Evolutionary conservation across 53 echinoderm and acorn worm genomes (phyloP), one percentile per base, ranked within the genome.

Genomic region (Crossaster papposus): DNA sequence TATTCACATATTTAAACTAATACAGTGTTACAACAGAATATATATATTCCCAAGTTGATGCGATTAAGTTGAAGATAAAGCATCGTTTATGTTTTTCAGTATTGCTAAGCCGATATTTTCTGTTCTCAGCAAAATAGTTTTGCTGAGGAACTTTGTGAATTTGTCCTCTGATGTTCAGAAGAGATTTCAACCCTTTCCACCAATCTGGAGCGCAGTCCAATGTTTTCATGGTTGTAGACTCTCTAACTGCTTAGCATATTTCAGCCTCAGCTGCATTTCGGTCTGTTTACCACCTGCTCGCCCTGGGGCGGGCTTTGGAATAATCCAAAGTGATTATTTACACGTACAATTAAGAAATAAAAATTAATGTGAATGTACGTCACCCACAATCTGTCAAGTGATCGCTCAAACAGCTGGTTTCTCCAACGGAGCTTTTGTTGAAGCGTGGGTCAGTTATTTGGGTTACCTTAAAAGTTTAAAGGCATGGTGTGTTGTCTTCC

Each of bases 321-420:
- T 85, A 85, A 72, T 30, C 85, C 53, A 52, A 32, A 71, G 31
- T 85, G 85, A 85, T 85, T 71, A 71, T 85, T 72, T 85, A 85
- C 85, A 72, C 53, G 30, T 30, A 73, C 73, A 54, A 54, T 72
- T 85, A 30, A 33, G 85, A 85, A 85, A 85, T 85, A 85, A 85
- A 85, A 85, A 85, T 85, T 71, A 72, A 85, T 53, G 85, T 85
- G 34, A 85, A 71, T 72, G 85, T 54, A 32, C 72, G 72, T 85
- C 85, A 31, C 9, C n/a, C 8, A 12, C 73, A 85, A 82, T 82
- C 73, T 52, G 85, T 70, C 23, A 53, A 72, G 52, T 72, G 85
- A 85, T 85, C 18, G 51, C 20, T 72, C 73, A 71, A 32, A 73
- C 85, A 85, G 85, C 85, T 85, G 85, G 30, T 51, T 31, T 85